These are phyloP conservation scores for Gambusia yucatana DNA, from an alignment of 2,797 vertebrate genomes.

Conservation along the genomic window DNA sequence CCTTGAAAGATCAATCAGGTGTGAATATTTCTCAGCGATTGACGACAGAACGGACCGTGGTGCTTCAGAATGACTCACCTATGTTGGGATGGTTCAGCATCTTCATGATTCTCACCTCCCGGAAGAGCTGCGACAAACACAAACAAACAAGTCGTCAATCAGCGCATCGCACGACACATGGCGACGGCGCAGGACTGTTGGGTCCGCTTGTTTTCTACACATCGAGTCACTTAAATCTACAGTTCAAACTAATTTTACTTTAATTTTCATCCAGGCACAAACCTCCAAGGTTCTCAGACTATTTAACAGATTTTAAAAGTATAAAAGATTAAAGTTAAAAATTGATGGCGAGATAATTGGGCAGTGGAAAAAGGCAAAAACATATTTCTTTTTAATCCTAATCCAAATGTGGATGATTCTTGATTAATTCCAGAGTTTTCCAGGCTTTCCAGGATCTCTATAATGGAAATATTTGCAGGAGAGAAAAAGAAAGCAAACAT, in stretches of 20 bases:
- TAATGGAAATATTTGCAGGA: background rate
- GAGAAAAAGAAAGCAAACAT: background rate
- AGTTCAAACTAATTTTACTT: background rate
- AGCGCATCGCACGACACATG: background rate
- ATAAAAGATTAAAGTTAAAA: background rate
- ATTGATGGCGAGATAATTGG: background rate
- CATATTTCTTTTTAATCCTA: background rate
- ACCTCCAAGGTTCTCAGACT: background rate
- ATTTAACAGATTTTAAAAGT: background rate
- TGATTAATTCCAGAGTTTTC: background rate
- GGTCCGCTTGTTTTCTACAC: background rate
- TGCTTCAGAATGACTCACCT: constrained; percentile 82
- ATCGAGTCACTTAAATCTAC: background rate
- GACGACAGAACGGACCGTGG: constrained; percentile 4
- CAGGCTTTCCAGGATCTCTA: background rate
- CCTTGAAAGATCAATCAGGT: constrained; percentile 11
- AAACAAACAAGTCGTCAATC: constrained; percentile 9
- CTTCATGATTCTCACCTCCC: constrained; percentile 97
- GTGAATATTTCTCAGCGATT: background rate
- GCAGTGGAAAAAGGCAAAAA: background rate
- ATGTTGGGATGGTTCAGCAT: constrained; percentile 95
- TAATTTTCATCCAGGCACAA: background rate
- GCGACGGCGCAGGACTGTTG: background rate
- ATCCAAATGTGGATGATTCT: background rate
- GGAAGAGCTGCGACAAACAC: constrained; percentile 84